These are phyloP conservation scores for Drosophila nr. perissopoda DNA, from an alignment of 2,888 invertebrate species.

Conservation along the genomic window DNA sequence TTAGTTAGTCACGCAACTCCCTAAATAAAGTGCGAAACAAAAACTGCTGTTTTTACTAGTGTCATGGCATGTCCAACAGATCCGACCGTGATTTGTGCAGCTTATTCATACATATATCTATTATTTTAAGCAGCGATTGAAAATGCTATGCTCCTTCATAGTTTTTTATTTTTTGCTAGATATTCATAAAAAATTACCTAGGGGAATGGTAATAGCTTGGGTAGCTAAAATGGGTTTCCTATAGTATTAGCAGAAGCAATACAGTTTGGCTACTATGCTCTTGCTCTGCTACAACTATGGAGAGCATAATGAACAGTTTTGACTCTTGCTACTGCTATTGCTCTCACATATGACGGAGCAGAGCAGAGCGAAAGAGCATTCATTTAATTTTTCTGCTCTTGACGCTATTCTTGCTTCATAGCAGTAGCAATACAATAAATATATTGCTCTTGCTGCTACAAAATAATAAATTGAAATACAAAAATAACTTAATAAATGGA, in stretches of 20 bases:
- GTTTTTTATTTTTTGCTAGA: background rate
- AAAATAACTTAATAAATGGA: background rate
- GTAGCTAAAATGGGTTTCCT: background rate
- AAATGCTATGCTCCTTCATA: background rate
- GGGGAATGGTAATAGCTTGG: background rate
- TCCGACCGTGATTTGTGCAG: background rate
- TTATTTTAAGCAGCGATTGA: background rate
- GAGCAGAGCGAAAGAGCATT: background rate
- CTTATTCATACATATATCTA: background rate
- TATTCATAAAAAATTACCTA: background rate
- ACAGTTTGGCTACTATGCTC: background rate
- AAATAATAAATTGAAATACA: background rate
- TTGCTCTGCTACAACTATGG: background rate
- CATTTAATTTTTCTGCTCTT: background rate
- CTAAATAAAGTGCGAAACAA: conserved; percentile 19
- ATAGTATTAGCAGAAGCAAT: background rate
- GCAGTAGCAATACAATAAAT: background rate
- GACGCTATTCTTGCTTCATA: no score
- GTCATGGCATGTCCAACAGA: conserved; percentile 4
- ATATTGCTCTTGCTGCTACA: no score
- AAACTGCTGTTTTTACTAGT: conserved; percentile 1
- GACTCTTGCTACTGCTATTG: background rate
- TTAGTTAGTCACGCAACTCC: conserved; percentile 40
- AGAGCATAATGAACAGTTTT: background rate
- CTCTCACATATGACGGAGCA: background rate